Base-by-base conservation (phyloP, 2,888 invertebrate genomes). In the Diaperis boleti region DNA sequence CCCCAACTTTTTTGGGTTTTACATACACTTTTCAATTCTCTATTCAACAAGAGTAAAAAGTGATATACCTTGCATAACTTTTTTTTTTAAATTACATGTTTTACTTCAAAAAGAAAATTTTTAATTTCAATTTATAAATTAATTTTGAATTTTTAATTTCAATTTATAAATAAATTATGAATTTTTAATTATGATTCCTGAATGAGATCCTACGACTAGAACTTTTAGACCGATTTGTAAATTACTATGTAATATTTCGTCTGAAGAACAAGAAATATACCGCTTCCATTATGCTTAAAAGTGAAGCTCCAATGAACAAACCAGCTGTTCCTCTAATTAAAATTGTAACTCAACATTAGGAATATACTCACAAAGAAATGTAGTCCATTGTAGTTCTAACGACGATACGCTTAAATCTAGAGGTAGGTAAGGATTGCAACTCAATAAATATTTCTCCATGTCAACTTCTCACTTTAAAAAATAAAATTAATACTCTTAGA, bases 281-380 rank as follows among this genome's bases (percentile, higher is more conserved):
- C 8, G 84, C 81, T 78, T 88, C 87, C 8, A 87, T 81, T 33
- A 85, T 80, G 66, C 86, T 86, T 1, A 87, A 79, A 11, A 87
- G 75, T 0, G 87, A 87, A 13, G 87, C 87, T 13, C 87, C 87
- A 67, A 87, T 85, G 72, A 87, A 88, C 7, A 87, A 83, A 0
- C 87, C 87, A 1, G 84, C 84, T 0, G 86, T 84, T n/a, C 87
- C 86, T 3, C 87, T 87, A 41, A 87, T 80, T 62, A 86, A 87
- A 69, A 87, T 87, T 87, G 80, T 10, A 26, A 17, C 4, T 52
- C 7, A n/a, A n/a, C n/a, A n/a, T n/a, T n/a, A 45, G 45, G 14
- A 10, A 42, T n/a, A 41, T 17, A 8, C 5, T 3, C 5, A 14
- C 17, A 41, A 17, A 17, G 20, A 42, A 42, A 14, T 39, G 15